Evolutionary conservation across 2,888 invertebrate species (phyloP), one percentile per base, ranked within the genome.

Genomic region (Acronicta alni): DNA sequence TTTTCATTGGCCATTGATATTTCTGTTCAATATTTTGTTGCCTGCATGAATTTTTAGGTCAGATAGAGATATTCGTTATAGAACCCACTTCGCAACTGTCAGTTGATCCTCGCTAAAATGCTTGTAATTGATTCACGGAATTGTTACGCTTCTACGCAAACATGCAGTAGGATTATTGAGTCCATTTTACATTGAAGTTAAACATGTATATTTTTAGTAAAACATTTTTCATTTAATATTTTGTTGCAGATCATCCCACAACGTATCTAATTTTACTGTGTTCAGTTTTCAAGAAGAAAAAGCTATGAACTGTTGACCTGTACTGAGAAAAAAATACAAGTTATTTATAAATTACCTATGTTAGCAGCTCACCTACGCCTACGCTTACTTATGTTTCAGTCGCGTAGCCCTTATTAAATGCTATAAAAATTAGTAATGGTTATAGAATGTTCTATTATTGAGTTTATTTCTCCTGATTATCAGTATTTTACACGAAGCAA

Each of bases 91-190:
- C 46, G 55, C 57, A 57, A 42, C 55, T 58, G 51, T 54, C 63
- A 49, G 53, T 58, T 63, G 57, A 53, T 63, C 57, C 57, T 51
- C 46, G 26, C 49, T 63, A 70, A 68, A 72, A 62, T 54, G 53
- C 47, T 43, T 51, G 57, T 77, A 72, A 72, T 69, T 77, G 71
- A 67, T 70, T 75, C 67, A 44, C 37, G 44, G 67, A 72, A 70
- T 60, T 45, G 67, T 55, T 39, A 46, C 46, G 44, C 26, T 63
- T 43, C 62, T 55, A 49, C 51, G 44, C 44, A 69, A 61, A 57
- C 35, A 58, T 49, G 26, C 18, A 57, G 49, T 48, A 41, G 37
- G 37, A 46, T 45, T 57, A 61, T 45, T 20, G 20, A 52, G 30
- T 17, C 45, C 52, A 43, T 44, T 57, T 44, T 41, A 14, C 30